phyloP scores from a whole-genome alignment of 1,140 invertebrate genomes.

The Drosophila bocki region DNA sequence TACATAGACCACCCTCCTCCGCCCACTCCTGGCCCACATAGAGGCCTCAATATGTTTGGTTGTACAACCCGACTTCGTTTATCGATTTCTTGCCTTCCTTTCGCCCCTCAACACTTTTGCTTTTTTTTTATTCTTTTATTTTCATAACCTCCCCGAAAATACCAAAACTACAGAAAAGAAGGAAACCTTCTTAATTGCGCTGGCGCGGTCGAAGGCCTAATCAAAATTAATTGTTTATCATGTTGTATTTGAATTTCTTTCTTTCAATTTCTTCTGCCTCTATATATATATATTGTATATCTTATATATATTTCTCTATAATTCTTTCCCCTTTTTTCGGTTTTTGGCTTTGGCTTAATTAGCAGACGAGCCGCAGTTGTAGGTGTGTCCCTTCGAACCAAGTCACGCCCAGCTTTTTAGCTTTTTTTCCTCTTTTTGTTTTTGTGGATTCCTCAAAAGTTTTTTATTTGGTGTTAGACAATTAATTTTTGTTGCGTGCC shows the following conservation, averaged over 20 bases:
- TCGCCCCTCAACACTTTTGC: constrained; percentile 59
- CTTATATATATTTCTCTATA: constrained; percentile 32
- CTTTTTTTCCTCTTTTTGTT: neutral
- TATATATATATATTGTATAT: constrained; percentile 1
- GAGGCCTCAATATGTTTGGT: constrained; percentile 41
- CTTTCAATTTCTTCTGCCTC: constrained; percentile 60
- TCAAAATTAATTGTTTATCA: constrained; percentile 84
- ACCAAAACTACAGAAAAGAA: neutral
- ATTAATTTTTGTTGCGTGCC: constrained; percentile 84
- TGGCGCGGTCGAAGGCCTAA: constrained; percentile 63
- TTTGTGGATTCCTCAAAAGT: constrained; percentile 46
- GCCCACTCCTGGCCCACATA: constrained; percentile 36
- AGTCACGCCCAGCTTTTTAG: constrained; percentile 62
- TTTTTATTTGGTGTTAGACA: constrained; percentile 85
- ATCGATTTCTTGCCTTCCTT: constrained; percentile 54
- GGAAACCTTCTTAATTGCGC: constrained; percentile 68
- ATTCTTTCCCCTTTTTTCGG: constrained; percentile 26
- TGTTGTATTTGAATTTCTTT: constrained; percentile 81
- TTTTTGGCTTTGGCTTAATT: constrained; percentile 58
- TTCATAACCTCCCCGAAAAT: constrained; percentile 20
- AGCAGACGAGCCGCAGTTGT: constrained; percentile 69
- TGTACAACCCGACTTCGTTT: constrained; percentile 36
- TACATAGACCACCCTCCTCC: constrained; percentile 18
- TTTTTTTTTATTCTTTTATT: constrained; percentile 49
- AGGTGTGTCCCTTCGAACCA: constrained; percentile 60